Base-by-base conservation (phyloP, 35 echinoderm and acorn worm genomes). In the Amphiura filiformis region DNA sequence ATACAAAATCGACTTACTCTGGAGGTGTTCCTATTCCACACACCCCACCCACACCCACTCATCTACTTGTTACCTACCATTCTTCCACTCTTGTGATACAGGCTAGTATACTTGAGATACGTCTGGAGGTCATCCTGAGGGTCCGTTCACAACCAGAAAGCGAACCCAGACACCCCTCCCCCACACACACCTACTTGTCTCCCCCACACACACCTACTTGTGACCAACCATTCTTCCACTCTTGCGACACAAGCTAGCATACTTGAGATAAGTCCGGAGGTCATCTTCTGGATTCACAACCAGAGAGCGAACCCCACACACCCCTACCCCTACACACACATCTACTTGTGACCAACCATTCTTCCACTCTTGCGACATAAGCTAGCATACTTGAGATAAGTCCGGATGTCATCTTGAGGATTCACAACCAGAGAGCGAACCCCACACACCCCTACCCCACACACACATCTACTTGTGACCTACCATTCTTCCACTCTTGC, bases 381-480 rank as follows among this genome's bases (percentile, higher is more conserved):
- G 77, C 96, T 98, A 61, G 96, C 92, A 84, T 94, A 98, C 92
- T 98, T 98, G 65, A 98, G 87, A 92, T 92, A 94, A 0, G 96
- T 98, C 26, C 92, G 39, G 33, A 94, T 89, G 76, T 98, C 96
- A 4, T 98, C 96, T 41, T 91, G 89, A 0, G 96, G 96, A 40
- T 85, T 86, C 30, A 98, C 88, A 35, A 98, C 96, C 31, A 98
- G 80, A 13, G 96, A 98, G 30, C 96, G 77, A 23, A 93, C 91
- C 9, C 84, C 7, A 52, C 7, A 11, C 44, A 52, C 44, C n/a
- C n/a, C n/a, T n/a, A n/a, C n/a, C n/a, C n/a, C n/a, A n/a, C n/a
- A n/a, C n/a, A n/a, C n/a, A n/a, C n/a, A n/a, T n/a, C n/a, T n/a
- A n/a, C n/a, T n/a, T n/a, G n/a, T n/a, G n/a, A n/a, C n/a, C n/a